Evolutionary conservation across 1,140 invertebrate species (phyloP), one percentile per base, ranked within the genome.

Genomic region (Lordiphosa mommai): DNA sequence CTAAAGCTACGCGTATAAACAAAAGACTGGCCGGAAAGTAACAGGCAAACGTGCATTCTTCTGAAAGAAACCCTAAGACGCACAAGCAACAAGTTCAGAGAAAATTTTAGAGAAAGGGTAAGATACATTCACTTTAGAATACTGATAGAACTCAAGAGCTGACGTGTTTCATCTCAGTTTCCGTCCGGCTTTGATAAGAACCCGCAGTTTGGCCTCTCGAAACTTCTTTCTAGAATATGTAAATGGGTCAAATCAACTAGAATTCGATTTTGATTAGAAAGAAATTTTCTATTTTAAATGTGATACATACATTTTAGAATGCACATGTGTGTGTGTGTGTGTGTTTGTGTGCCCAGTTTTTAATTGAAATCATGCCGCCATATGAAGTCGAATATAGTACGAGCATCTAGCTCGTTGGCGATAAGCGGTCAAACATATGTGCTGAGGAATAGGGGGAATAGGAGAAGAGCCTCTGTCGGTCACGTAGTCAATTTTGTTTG

Each of bases 401-500:
- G 6, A 10, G 47, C 38, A 51, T 53, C 12, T 14, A 17, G 13
- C 43, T 53, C 32, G 4, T 37, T 16, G 38, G 76, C 76, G 76
- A 80, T 80, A 80, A 80, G 76, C 67, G 44, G 49, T 72, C 27
- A 48, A 56, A 47, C 10, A 27, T 27, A 43, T 13, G 7, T 48
- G 57, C 66, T 57, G 29, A 29, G 40, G 44, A 12, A 57, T 36
- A 20, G 34, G 7, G 37, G 14, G 8, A 58, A 29, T 9, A 30
- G 10, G 33, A 57, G 41, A 23, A 56, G 59, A 74, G 63, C 41
- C 41, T 66, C 51, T 27, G 49, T 14, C 38, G 60, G 76, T 80
- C 76, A 80, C 76, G 76, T 80, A 80, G 76, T 67, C 76, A 71
- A 56, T 82, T 49, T 48, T 82, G 51, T 38, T 23, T 49, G 72